phyloP scores from a whole-genome alignment of 2,888 invertebrate species.

The Lumbricus terrestris region DNA sequence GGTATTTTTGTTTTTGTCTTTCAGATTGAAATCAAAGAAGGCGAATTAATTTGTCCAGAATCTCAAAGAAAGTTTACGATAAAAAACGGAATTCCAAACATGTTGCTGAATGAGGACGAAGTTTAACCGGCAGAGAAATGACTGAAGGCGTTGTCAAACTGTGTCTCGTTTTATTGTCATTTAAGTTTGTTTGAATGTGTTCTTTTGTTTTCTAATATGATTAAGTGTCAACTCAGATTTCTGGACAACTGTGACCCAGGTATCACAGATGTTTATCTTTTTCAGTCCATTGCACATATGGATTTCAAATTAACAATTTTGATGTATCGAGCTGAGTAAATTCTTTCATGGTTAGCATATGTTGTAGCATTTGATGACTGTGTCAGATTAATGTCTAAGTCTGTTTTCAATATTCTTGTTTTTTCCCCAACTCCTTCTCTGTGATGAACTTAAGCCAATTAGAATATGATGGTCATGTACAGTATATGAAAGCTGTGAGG shows the following conservation, averaged over 20 bases:
- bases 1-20: neutral
- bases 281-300: neutral
- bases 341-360: neutral
- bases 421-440: neutral
- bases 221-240: neutral
- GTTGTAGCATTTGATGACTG: neutral
- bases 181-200: neutral
- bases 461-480: no score
- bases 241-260: neutral
- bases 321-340: neutral
- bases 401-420: neutral
- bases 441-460: neutral
- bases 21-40: slow-evolving; percentile 67
- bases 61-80: slow-evolving; percentile 93
- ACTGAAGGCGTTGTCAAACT: neutral
- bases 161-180: neutral
- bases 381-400: neutral
- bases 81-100: slow-evolving; percentile 94
- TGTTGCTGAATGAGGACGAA: slow-evolving; percentile 96
- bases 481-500: no score
- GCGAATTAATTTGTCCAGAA: slow-evolving; percentile 91
- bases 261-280: neutral
- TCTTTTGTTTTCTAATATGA: neutral
- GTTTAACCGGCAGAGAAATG: slow-evolving; percentile 60
- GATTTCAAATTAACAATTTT: neutral